Percentiles rank a stretch among this genome's conserved stretches.
Evolutionary conservation across 2,888 invertebrate species (phyloP).

Genomic region (Cosmopolites sordidus): DNA sequence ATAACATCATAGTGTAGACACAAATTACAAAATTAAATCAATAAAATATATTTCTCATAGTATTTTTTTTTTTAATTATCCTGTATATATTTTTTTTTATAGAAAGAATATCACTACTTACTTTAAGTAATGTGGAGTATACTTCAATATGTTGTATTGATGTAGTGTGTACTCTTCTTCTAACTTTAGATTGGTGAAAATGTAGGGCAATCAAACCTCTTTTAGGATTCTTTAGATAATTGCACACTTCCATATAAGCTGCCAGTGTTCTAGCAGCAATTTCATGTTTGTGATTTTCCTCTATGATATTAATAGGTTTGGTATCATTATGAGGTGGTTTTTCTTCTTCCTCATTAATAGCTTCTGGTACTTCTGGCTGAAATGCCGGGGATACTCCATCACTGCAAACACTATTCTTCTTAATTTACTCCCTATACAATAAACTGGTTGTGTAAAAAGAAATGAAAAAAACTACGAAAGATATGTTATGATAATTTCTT

Average conservation of each 20-base stretch:
- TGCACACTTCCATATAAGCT: slow-evolving; percentile 66
- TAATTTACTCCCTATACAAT: too few species aligned
- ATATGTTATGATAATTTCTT: too few species aligned
- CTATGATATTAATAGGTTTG: slow-evolving; percentile 38
- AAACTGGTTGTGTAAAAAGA: too few species aligned
- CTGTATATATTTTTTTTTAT: too few species aligned
- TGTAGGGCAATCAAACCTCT: slow-evolving; percentile 52
- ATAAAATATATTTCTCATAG: too few species aligned
- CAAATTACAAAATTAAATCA: too few species aligned
- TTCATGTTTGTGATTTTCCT: slow-evolving; percentile 51
- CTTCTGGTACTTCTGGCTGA: slow-evolving; percentile 40
- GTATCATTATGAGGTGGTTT: slow-evolving; percentile 27
- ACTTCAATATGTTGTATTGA: slow-evolving; percentile 52
- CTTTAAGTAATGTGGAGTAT: slow-evolving; percentile 66
- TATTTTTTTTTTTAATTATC: too few species aligned
- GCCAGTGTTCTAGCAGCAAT: slow-evolving; percentile 56
- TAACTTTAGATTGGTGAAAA: slow-evolving; percentile 50
- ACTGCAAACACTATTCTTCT: too few species aligned
- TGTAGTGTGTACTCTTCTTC: slow-evolving; percentile 24
- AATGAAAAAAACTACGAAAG: too few species aligned
- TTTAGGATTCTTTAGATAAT: slow-evolving; percentile 55
- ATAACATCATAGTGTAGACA: too few species aligned
- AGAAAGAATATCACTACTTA: slow-evolving; percentile 7
- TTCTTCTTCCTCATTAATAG: slow-evolving; percentile 30
- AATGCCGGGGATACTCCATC: slow-evolving; percentile 27